Percentiles rank a stretch among this genome's conserved stretches.
Conservation (phyloP, 2,113 vertebrate species). For the Synodontis membranacea region DNA sequence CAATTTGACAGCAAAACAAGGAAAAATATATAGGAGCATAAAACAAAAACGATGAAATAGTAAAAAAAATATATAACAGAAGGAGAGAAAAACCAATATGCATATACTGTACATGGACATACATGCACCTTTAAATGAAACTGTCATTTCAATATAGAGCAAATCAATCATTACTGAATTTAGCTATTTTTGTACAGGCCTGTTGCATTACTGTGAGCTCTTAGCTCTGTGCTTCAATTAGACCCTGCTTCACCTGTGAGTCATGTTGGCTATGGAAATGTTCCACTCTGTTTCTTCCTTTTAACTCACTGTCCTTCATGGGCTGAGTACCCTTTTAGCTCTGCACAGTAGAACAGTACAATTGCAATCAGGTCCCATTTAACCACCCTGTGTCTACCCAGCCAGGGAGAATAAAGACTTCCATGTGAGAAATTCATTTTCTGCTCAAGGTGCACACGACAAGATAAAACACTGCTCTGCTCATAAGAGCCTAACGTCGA, state of each 20-base stretch:
- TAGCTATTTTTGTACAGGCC: neutral
- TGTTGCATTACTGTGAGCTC: neutral
- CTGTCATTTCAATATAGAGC: neutral
- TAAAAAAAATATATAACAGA: no score
- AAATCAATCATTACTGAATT: neutral
- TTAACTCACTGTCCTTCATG: neutral
- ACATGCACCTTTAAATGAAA: neutral
- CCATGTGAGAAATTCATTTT: neutral
- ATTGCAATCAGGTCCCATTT: neutral
- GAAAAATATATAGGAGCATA: no score
- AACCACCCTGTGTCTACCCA: neutral
- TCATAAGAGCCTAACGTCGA: neutral
- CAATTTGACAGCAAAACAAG: no score
- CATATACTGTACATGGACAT: neutral
- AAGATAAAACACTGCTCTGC: neutral
- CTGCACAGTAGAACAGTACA: neutral
- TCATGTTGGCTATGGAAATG: neutral
- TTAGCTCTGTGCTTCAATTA: neutral
- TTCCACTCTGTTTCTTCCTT: neutral
- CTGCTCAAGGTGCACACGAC: neutral
- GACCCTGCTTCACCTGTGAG: neutral
- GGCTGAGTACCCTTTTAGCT: neutral
- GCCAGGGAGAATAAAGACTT: slow-evolving; percentile 9
- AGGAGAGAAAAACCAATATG: no score
- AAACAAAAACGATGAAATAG: neutral